Evolutionary conservation across 1,140 invertebrate genomes (phyloP), one percentile per base, ranked within the genome.

Genomic region (Agrypnia vestita): DNA sequence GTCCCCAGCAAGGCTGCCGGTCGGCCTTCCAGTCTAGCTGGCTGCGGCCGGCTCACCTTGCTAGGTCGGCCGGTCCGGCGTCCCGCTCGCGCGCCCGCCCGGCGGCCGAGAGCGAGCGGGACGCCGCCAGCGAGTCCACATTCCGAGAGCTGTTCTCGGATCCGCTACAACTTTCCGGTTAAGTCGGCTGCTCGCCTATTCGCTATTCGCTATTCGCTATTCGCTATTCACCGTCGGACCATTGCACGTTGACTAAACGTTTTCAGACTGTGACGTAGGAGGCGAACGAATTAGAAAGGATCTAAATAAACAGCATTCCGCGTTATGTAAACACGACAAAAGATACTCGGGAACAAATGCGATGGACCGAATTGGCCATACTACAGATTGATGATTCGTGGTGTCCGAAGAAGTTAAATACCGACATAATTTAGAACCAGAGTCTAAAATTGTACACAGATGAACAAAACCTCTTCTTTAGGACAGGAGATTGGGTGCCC

Each of bases 91-190:
- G 0, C 10, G 4, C 1, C 12, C 1, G 49, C 49, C 49, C 49
- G 49, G 49, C 49, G 49, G 11, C 49, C 49, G 49, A 15, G 49
- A 51, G 55, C 9, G 55, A 59, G 17, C 1, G 10, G 55, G 55
- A 59, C 55, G 17, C 47, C 13, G 43, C 35, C 10, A 13, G 62
- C 43, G 53, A 13, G 67, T 47, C 69, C 13, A 43, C 71, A 74
- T 74, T 74, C 71, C 71, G 25, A 59, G 49, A 56, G 71, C 44
- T 19, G 71, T 55, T 59, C 64, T 69, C 64, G 61, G 4, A 62
- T 62, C 4, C 47, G 51, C 71, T 49, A 55, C 12, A 74, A 74
- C 71, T 74, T 74, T 74, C 71, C 71, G 71, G 71, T 72, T 72
- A 72, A 35, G 13, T 35, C 46, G 47, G 43, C 69, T 11, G 21